These are phyloP conservation scores for Brevimyrus niger DNA, from an alignment of 2,113 vertebrate species.

Conservation along the genomic window DNA sequence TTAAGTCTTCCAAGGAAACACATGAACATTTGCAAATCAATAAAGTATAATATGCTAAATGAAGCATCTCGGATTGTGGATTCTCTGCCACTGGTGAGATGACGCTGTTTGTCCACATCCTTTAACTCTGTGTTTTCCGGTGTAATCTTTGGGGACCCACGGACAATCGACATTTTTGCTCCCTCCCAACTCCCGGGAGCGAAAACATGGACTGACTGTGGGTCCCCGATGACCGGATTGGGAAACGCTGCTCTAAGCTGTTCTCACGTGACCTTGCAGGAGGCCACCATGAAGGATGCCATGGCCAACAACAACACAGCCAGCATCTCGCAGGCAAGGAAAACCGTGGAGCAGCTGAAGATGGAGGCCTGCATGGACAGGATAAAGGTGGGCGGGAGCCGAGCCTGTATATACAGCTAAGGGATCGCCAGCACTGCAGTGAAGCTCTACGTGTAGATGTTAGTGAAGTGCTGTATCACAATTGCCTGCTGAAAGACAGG, in stretches of 20 bases:
- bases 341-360: constrained; percentile 94
- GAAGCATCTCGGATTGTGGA: neutral
- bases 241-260: neutral
- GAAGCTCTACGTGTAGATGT: neutral
- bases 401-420: neutral
- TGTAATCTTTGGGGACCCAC: neutral
- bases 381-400: constrained; percentile 75
- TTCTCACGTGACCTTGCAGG: constrained; percentile 43
- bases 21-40: neutral
- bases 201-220: neutral
- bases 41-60: neutral
- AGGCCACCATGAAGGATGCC: constrained; percentile 76
- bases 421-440: neutral
- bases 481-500: neutral
- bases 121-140: too few species aligned
- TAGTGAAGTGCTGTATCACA: neutral
- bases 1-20: neutral
- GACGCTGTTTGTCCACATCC: neutral
- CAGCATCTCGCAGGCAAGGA: constrained; percentile 64
- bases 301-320: constrained; percentile 81
- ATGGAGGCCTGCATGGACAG: constrained; percentile 98
- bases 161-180: neutral
- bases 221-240: neutral
- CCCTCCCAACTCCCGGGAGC: neutral
- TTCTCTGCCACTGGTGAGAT: neutral